Evolutionary conservation across 2,113 vertebrate species (phyloP).

Genomic region (Gavia stellata): DNA sequence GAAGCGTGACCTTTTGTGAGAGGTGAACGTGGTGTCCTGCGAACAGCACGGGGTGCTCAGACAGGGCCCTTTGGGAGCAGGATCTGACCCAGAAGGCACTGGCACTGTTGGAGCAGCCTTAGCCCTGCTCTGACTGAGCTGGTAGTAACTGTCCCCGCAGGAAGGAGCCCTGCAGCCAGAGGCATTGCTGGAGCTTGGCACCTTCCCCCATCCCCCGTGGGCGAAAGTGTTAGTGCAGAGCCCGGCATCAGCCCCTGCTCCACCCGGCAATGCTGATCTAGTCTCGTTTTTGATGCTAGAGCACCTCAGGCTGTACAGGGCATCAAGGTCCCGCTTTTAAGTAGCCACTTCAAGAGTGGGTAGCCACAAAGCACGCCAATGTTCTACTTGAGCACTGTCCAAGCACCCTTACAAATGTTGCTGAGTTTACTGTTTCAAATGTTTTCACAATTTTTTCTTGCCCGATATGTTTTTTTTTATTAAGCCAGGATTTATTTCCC

Average conservation of each 20-base stretch:
- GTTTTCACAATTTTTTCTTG: neutral
- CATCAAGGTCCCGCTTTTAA: neutral
- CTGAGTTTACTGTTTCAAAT: neutral
- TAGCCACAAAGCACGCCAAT: neutral
- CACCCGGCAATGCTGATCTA: neutral
- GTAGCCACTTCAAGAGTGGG: neutral
- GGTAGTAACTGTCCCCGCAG: neutral
- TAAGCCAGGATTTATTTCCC: neutral
- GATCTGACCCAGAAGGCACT: neutral
- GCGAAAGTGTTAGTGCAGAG: neutral
- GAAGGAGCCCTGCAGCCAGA: neutral
- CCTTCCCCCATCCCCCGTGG: neutral
- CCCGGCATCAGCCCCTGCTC: neutral
- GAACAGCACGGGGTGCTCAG: neutral
- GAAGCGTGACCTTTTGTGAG: neutral
- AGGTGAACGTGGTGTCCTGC: neutral
- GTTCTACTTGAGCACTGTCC: neutral
- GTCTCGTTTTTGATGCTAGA: neutral
- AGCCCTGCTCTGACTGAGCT: neutral
- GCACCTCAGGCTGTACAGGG: neutral
- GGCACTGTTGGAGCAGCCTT: neutral
- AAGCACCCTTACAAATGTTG: neutral
- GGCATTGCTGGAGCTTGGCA: neutral
- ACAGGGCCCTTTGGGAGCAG: neutral
- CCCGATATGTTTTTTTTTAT: neutral